A percentile compares a stretch with the other conserved stretches of the same genome.
Evolutionary conservation across 2,113 vertebrate genomes (phyloP).

Genomic region (Engystomops pustulosus): DNA sequence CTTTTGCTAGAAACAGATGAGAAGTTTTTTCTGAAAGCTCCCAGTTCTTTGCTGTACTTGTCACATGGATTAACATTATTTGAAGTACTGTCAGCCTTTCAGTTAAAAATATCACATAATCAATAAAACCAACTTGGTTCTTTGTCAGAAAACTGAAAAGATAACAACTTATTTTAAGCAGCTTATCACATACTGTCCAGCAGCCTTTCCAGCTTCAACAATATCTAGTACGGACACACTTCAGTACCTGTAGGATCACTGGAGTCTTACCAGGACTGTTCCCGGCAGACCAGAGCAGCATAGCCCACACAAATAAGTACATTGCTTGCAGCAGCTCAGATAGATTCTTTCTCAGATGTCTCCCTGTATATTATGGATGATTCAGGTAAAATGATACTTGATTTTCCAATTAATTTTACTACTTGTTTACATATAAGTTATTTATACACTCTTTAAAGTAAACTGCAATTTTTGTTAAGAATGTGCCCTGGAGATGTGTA

Average conservation of each 20-base stretch:
- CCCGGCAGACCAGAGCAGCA: neutral
- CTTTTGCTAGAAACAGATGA: neutral
- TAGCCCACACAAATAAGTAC: neutral
- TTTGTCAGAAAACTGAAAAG: constrained; percentile 6
- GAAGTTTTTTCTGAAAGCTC: neutral
- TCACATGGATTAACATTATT: constrained; percentile 21
- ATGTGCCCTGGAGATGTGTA: too few species aligned
- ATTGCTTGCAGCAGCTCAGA: neutral
- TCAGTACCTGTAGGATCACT: neutral
- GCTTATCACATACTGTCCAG: constrained; percentile 3
- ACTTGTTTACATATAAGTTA: too few species aligned
- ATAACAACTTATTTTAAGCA: constrained; percentile 6
- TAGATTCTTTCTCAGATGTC: neutral
- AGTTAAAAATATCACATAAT: constrained; percentile 34
- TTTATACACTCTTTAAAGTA: too few species aligned
- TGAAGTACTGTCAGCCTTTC: constrained; percentile 8
- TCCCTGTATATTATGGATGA: neutral
- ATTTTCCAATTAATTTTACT: too few species aligned
- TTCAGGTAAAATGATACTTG: neutral
- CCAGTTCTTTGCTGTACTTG: neutral
- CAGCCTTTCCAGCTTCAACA: constrained; percentile 6
- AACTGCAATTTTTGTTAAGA: too few species aligned
- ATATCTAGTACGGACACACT: neutral
- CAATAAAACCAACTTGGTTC: constrained; percentile 8
- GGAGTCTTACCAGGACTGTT: neutral